phyloP scores from a whole-genome alignment of 2,888 invertebrate genomes.

The Lasioglossum marginatum region DNA sequence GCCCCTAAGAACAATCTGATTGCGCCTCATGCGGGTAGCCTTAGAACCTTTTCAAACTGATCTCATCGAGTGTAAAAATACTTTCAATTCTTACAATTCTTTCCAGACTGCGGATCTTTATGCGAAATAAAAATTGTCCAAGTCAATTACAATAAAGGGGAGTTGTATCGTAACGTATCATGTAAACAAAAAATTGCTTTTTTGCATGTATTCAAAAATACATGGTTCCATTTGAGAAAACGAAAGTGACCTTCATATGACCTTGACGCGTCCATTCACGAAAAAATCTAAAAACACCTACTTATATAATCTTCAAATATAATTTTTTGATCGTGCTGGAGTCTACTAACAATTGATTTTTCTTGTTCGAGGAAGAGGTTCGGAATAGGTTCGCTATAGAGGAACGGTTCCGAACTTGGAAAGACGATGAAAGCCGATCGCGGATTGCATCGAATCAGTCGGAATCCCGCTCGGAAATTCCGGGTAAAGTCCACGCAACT shows the following conservation, averaged over 20 bases:
- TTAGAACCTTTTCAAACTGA: neutral
- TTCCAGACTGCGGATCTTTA: too few relatives aligned
- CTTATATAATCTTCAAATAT: too few relatives aligned
- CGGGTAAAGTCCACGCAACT: constrained; percentile 9
- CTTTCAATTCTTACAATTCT: too few relatives aligned
- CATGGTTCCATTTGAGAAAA: too few relatives aligned
- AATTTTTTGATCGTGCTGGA: neutral
- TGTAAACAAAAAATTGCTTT: too few relatives aligned
- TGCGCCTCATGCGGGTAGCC: constrained; percentile 16
- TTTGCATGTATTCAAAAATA: too few relatives aligned
- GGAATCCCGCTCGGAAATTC: constrained; percentile 22
- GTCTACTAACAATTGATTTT: neutral
- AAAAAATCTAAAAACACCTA: too few relatives aligned
- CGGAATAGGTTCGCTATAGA: neutral
- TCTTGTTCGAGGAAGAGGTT: neutral
- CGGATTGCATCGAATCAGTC: neutral
- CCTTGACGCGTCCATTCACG: too few relatives aligned
- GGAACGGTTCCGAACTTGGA: neutral
- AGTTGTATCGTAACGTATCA: too few relatives aligned
- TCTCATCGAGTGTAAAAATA: neutral
- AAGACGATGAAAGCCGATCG: neutral
- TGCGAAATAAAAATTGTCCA: neutral
- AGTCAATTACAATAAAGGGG: too few relatives aligned
- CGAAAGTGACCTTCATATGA: too few relatives aligned
- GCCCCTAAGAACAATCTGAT: neutral